phyloP scores from a whole-genome alignment of 2,113 vertebrate genomes.

The Rhagologus leucostigma region DNA sequence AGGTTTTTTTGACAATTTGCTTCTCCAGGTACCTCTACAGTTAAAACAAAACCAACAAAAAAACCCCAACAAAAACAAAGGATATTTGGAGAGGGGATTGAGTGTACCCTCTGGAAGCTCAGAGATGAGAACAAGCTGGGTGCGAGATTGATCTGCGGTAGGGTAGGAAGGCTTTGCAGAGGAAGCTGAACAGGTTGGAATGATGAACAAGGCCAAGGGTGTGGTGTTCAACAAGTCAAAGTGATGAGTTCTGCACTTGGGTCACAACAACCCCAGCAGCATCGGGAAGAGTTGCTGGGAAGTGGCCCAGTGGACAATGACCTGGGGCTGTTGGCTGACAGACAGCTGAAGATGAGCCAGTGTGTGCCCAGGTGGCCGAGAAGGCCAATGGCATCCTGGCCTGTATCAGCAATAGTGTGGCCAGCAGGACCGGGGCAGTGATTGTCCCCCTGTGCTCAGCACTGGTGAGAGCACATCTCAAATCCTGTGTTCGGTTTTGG shows the following conservation, averaged over 20 bases:
- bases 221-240: background rate
- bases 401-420: background rate
- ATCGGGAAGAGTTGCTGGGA: background rate
- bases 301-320: background rate
- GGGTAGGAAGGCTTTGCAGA: background rate
- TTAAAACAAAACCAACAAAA: background rate
- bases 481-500: background rate
- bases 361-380: background rate
- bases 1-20: background rate
- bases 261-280: background rate
- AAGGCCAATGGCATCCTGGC: background rate
- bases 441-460: accelerated
- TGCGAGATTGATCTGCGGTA: background rate
- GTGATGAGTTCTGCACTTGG: background rate
- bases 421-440: background rate
- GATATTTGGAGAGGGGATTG: background rate
- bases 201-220: background rate
- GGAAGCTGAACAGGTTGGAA: background rate
- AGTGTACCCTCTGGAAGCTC: background rate
- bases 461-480: background rate
- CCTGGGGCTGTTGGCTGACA: background rate
- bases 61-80: background rate
- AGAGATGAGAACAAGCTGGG: background rate
- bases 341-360: background rate
- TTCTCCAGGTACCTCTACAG: background rate